These are phyloP conservation scores for Agapornis roseicollis DNA, from an alignment of 2,113 vertebrate genomes.

Conservation along the genomic window DNA sequence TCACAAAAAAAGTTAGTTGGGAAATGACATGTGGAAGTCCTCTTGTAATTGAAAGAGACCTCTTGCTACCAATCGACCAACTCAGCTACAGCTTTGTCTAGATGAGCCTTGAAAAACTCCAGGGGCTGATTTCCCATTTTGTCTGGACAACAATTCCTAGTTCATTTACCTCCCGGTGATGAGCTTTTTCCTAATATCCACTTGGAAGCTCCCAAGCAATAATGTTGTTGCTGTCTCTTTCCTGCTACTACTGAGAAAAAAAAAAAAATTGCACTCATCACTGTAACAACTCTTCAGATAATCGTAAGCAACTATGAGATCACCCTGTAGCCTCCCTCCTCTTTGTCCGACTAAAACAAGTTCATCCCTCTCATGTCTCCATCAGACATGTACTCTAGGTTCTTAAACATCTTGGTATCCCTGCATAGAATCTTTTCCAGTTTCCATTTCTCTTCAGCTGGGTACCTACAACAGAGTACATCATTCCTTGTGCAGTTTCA, in stretches of 20 bases:
- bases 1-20: not conserved
- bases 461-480: not conserved
- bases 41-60: not conserved
- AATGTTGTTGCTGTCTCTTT: not conserved
- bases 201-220: not conserved
- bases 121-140: not conserved
- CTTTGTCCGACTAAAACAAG: not conserved
- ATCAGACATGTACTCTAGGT: not conserved
- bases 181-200: fast-evolving
- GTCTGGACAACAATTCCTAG: not conserved
- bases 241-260: not conserved
- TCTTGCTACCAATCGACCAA: fast-evolving
- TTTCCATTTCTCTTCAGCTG: not conserved
- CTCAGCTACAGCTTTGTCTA: not conserved
- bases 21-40: not conserved
- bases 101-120: not conserved
- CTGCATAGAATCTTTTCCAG: not conserved
- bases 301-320: not conserved
- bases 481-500: not conserved
- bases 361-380: not conserved
- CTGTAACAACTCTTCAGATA: not conserved
- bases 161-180: not conserved
- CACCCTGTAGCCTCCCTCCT: not conserved
- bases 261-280: not conserved
- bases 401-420: not conserved